Conservation (phyloP, 2,113 vertebrate species). For the Urocitellus parryii region DNA sequence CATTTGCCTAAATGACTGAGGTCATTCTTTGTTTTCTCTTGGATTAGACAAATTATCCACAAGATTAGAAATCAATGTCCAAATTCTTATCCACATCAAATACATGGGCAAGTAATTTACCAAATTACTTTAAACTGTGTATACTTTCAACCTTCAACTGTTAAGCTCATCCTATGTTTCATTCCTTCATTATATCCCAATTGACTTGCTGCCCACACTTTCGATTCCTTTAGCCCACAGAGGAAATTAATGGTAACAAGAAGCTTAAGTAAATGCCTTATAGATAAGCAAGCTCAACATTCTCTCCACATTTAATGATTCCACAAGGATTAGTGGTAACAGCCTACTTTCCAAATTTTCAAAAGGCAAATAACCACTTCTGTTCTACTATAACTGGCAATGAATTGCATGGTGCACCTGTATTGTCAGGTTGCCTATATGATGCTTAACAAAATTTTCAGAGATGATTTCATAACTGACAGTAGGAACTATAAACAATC, state of each 20-base stretch:
- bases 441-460: not conserved
- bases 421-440: not conserved
- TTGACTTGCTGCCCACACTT: slow-evolving; percentile 35
- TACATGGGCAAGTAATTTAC: slow-evolving; percentile 1
- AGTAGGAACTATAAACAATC: slow-evolving; percentile 10
- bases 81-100: slow-evolving; percentile 33
- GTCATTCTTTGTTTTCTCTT: slow-evolving; percentile 51
- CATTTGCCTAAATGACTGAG: not conserved
- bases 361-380: slow-evolving; percentile 49
- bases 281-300: slow-evolving; percentile 30
- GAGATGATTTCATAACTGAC: not conserved
- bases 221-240: slow-evolving; percentile 22
- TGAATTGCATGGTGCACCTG: not conserved
- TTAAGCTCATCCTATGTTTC: slow-evolving; percentile 36
- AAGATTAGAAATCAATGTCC: slow-evolving; percentile 34
- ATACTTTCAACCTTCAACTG: slow-evolving; percentile 58
- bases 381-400: not conserved
- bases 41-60: not conserved
- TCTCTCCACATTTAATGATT: slow-evolving; percentile 49
- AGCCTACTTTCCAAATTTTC: slow-evolving; percentile 30
- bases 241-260: slow-evolving; percentile 62
- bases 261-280: slow-evolving; percentile 46
- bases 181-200: slow-evolving; percentile 54
- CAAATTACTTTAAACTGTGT: slow-evolving; percentile 61
- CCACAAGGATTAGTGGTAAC: slow-evolving; percentile 39